Evolutionary conservation across 2,113 vertebrate genomes (phyloP).

Genomic region (Ochotona curzoniae): DNA sequence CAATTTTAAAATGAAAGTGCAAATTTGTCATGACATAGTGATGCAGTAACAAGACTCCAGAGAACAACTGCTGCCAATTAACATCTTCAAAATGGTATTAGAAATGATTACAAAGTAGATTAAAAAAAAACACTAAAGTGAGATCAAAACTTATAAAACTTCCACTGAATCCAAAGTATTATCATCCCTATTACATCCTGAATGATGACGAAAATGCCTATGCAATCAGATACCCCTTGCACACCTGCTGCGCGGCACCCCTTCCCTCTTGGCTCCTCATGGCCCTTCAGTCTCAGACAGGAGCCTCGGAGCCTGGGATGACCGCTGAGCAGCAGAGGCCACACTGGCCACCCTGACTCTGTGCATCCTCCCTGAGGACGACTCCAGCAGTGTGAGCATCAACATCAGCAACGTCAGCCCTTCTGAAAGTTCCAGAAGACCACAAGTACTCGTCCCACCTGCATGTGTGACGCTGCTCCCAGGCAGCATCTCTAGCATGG

Average conservation of each 20-base stretch:
- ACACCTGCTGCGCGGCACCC: fast-evolving
- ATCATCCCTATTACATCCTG: neutral
- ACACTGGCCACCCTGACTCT: too few relatives aligned
- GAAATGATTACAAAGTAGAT: neutral
- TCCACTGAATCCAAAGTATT: neutral
- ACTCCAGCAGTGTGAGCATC: neutral
- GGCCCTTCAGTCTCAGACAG: too few relatives aligned
- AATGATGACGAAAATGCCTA: too few relatives aligned
- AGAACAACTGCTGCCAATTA: neutral
- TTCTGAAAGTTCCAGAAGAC: too few relatives aligned
- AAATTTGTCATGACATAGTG: neutral
- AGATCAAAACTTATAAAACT: neutral
- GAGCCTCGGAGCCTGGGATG: too few relatives aligned
- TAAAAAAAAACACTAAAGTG: neutral
- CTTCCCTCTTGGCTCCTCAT: neutral
- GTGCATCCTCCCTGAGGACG: neutral
- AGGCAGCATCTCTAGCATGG: too few relatives aligned
- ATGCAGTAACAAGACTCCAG: neutral
- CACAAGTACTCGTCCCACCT: too few relatives aligned
- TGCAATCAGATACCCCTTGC: too few relatives aligned
- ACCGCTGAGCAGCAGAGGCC: too few relatives aligned
- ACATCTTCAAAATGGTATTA: neutral
- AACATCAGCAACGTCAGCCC: neutral
- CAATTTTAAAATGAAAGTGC: neutral
- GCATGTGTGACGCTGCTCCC: too few relatives aligned